phyloP scores from a whole-genome alignment of 2,797 vertebrate genomes.

The Myripristis jacobus region DNA sequence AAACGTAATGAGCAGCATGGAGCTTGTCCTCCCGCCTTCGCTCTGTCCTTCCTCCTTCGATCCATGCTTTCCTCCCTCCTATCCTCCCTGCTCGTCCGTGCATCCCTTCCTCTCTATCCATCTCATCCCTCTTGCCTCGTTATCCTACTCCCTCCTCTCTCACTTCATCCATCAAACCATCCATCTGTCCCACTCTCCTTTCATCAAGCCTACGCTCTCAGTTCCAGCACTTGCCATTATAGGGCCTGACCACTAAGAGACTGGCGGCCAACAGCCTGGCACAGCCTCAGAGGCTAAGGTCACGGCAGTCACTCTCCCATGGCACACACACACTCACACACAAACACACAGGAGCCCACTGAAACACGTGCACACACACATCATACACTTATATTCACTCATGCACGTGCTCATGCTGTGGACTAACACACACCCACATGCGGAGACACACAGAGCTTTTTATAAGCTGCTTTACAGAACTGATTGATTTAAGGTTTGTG shows the following conservation, averaged over 20 bases:
- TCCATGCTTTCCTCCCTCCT: slow-evolving; percentile 31
- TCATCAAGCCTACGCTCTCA: slow-evolving; percentile 35
- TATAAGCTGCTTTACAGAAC: slow-evolving; percentile 2
- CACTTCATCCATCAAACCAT: slow-evolving; percentile 41
- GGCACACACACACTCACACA: slow-evolving; percentile 25
- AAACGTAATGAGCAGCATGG: slow-evolving; percentile 75
- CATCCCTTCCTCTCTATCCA: neutral
- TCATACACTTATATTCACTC: slow-evolving; percentile 12
- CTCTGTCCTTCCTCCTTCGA: slow-evolving; percentile 25
- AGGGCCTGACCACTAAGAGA: slow-evolving; percentile 38
- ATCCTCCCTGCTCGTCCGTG: slow-evolving; percentile 17
- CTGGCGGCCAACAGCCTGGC: slow-evolving; percentile 60
- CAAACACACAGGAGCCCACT: slow-evolving; percentile 21
- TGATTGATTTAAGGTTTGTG: slow-evolving; percentile 19
- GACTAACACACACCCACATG: neutral
- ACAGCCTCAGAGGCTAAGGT: slow-evolving; percentile 63
- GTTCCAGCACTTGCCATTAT: slow-evolving; percentile 20
- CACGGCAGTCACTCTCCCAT: slow-evolving; percentile 55
- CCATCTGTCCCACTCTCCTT: slow-evolving; percentile 40
- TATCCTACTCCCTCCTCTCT: slow-evolving; percentile 35
- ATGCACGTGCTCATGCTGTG: slow-evolving; percentile 3
- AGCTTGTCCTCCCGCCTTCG: slow-evolving; percentile 43
- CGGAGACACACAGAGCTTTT: slow-evolving; percentile 14
- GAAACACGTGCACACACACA: slow-evolving; percentile 15
- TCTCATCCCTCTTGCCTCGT: slow-evolving; percentile 33